Base-by-base conservation (phyloP, 2,113 vertebrate genomes). In the Sorex fumeus region DNA sequence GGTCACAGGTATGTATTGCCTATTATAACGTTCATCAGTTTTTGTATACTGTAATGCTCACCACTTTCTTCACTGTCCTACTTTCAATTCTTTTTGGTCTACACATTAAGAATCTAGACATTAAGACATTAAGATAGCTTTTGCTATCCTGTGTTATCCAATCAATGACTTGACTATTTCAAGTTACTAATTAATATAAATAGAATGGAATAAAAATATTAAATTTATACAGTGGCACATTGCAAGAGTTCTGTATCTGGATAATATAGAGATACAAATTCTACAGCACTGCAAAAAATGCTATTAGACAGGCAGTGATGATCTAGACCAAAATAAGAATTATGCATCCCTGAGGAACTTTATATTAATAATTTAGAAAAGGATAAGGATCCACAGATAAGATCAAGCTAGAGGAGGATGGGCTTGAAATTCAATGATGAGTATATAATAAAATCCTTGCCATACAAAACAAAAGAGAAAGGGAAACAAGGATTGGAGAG, bases 131-230 rank as follows among this genome's bases (percentile, higher is more conserved):
- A n/a, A n/a, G n/a, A n/a, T 83, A 76, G 34, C 36, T 36, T 90
- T 23, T 21, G 43, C 6, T 76, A 8, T 19, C 34, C 19, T 64
- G 84, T 76, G 93, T 3, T 3, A 8, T 53, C 27, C 2, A 6
- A 27, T 60, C 19, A 92, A 78, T 11, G 9, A 84, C 36, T 28
- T 30, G 2, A 28, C 53, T 66, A 88, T 53, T 91, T 66, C 69
- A 25, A 91, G 66, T 87, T 36, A 30, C 27, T 60, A 60, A 88
- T 83, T 84, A 91, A 71, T 47, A 87, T 75, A 85, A 79, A 84
- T 28, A 36, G 77, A 91, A 77, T 53, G 6, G 93, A 69, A 79
- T 70, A 28, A 21, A 90, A 95, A 96, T 45, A 23, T 60, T 23
- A 60, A 60, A 60, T 60, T 19, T 1, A 64, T 36, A 9, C 7